Base-by-base conservation (phyloP, 2,113 vertebrate genomes). In the Steatornis caripensis region DNA sequence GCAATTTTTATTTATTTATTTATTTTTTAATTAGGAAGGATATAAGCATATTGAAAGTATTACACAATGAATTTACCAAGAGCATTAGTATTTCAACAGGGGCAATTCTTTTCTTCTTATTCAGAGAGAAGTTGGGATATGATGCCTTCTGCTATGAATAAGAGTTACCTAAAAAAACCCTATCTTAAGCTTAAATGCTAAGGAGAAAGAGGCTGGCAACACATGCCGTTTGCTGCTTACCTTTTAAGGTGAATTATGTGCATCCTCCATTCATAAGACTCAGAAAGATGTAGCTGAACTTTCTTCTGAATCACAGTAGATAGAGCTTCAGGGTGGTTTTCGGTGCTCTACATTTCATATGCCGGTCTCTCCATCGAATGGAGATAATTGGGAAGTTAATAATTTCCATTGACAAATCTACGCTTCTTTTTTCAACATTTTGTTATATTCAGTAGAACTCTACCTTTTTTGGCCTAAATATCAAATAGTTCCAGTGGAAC, bases 1-100 rank as follows among this genome's bases (percentile, higher is more conserved):
- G 60, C 34, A 90, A 89, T n/a, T 81, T 78, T 65, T 4, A 87
- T 87, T 72, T 87, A 66, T 82, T 81, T 27, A 11, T n/a, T 49
- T 66, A 23, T 37, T 86, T 82, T 90, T 64, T 94, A 81, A 55
- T 84, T 90, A 91, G 71, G 70, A 93, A 90, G 49, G 34, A 39
- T 91, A 51, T 81, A 72, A 83, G 8, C 66, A 78, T 81, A 75
- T 72, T 93, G 92, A 92, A 97, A 91, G 15, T 84, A 71, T 87
- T 94, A 77, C 26, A 46, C 68, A 87, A 84, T 30, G 19, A 32
- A 53, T 64, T 89, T 81, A 87, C 41, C 15, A 76, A 85, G 49
- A 86, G 3, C 2, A 1, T 55, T 84, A 89, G 29, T 46, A 76
- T 46, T 81, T 95, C 58, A 72, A 23, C 34, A 87, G 45, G 8